phyloP scores from a whole-genome alignment of 2,797 vertebrate genomes.

The Danio jaintianensis region DNA sequence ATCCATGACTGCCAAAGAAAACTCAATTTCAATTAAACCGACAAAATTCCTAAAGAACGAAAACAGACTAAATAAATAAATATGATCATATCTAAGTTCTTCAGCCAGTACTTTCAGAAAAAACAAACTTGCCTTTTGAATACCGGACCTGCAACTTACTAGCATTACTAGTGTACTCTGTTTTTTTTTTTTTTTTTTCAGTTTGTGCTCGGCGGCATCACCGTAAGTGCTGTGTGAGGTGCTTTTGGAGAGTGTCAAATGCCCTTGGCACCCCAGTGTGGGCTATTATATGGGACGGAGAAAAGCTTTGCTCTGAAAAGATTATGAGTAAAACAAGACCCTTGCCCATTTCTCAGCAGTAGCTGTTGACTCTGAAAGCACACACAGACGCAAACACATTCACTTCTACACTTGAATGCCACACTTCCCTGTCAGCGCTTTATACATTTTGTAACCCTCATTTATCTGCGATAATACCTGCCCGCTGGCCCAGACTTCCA shows the following conservation, averaged over 20 bases:
- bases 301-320: constrained; percentile 48
- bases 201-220: neutral
- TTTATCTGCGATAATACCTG: constrained; percentile 9
- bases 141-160: neutral
- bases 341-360: constrained; percentile 48
- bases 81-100: neutral
- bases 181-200: neutral
- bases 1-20: neutral
- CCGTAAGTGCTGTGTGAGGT: constrained; percentile 30
- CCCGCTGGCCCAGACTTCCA: constrained; percentile 29
- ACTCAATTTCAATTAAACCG: neutral
- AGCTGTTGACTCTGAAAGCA: constrained; percentile 47
- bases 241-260: constrained; percentile 49
- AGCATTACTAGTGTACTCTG: neutral
- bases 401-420: constrained; percentile 39
- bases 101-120: neutral
- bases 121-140: constrained; percentile 8
- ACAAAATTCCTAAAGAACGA: neutral
- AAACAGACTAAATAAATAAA: neutral
- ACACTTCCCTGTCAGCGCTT: constrained; percentile 20
- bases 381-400: constrained; percentile 39
- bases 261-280: constrained; percentile 39
- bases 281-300: constrained; percentile 46
- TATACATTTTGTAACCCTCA: constrained; percentile 39
- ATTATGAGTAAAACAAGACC: constrained; percentile 53